Base-by-base conservation (phyloP, 2,113 vertebrate genomes). In the Tyto alba region DNA sequence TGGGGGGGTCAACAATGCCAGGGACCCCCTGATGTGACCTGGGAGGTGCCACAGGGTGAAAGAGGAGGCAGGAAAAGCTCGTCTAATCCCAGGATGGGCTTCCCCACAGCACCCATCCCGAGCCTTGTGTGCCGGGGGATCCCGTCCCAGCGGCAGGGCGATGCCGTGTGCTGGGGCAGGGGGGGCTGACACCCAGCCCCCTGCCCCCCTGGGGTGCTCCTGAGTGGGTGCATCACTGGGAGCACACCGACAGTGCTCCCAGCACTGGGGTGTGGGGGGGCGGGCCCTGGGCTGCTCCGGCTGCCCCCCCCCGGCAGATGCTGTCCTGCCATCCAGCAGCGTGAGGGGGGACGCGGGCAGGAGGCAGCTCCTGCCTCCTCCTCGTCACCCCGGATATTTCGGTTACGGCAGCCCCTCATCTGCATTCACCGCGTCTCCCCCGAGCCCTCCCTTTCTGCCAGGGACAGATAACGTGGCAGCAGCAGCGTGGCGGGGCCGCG, bases 91-190 rank as follows among this genome's bases (percentile, higher is more conserved):
- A 14, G 81, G n/a, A 25, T 27, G 77, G 50, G 81, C 36, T 88
- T 56, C 50, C 66, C 57, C 67, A 13, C 0, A 0, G 43, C 77
- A 17, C 3, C 62, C 3, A 0, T 47, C 62, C 29, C 0, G 0
- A 74, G 27, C 71, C 26, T 38, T 3, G 18, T 1, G 7, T 11
- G 45, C 41, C 0, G 0, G 29, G 16, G 57, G 1, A 18, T 17
- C 53, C 78, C 26, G 38, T 13, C 41, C 69, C 20, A 48, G 48
- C 78, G 60, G 38, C 67, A 12, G 57, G 36, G 21, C 0, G 13
- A 38, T n/a, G n/a, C n/a, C n/a, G n/a, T n/a, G n/a, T 16, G 34
- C 71, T 1, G 2, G 23, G 23, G 45, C n/a, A n/a, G n/a, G n/a
- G 34, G 41, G 52, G 20, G 50, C 56, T 15, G 36, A 40, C 13